Base-by-base conservation (phyloP, 2,888 invertebrate species). In the Harpagoxenus sublaevis region DNA sequence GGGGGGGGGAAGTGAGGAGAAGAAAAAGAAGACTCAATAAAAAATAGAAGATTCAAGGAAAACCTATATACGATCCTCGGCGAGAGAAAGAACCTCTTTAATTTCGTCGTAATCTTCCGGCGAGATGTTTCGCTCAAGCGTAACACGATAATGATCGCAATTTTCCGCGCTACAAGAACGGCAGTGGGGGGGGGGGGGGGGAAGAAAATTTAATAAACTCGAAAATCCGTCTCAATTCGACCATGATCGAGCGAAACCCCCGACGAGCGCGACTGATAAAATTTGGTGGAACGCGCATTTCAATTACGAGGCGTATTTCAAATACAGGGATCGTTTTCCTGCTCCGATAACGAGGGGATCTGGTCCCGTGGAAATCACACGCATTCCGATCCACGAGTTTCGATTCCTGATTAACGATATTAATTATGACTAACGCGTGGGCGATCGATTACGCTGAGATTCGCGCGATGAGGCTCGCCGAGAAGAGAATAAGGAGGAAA, bases 401-500 rank as follows among this genome's bases (percentile, higher is more conserved):
- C 60, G 57, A 75, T 63, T 9, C 15, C 42, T 9, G 31, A 65
- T 66, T n/a, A 23, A 18, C 15, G 55, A 48, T 55, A 78, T 55
- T 42, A 66, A 78, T 63, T 39, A 60, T 63, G 48, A 75, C 45
- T 48, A 35, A 48, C 15, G 35, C 45, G 53, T 53, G 70, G 70
- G 70, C 35, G 60, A 48, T n/a, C 53, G 65, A 77, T 55, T 66
- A 55, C 65, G 23, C 65, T 3, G 53, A 65, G 65, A 53, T 39
- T 51, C 53, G 28, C 65, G 23, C n/a, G 62, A 35, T 35, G 35
- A 63, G n/a, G 8, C 51, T 63, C 60, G 74, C 3, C 35, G 63
- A 23, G 3, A 42, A 45, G 83, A 79, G 84, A 42, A 73, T 28
- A 71, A 65, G 75, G 77, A 86, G 65, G 65, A 53, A 60, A 60